Percentiles rank a stretch among this genome's conserved stretches.
Conservation (phyloP, 2,888 invertebrate species). For the Corbicula japonica region DNA sequence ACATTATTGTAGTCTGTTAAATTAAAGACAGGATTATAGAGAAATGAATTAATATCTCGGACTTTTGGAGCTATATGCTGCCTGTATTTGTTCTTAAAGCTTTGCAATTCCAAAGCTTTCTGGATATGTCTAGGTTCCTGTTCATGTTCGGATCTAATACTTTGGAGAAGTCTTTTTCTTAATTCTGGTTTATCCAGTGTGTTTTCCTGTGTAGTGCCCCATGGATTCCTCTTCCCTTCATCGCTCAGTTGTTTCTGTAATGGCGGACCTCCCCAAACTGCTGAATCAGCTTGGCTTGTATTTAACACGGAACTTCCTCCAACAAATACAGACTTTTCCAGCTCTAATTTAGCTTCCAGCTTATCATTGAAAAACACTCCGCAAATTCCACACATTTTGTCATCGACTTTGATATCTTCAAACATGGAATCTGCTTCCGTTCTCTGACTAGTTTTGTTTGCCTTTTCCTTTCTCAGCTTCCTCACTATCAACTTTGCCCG, state of each 20-base stretch:
- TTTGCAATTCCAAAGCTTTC: too few relatives aligned
- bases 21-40: too few relatives aligned
- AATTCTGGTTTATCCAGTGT: not conserved
- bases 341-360: conserved; percentile 11
- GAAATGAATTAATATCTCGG: too few relatives aligned
- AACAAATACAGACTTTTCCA: conserved; percentile 2
- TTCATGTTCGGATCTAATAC: too few relatives aligned
- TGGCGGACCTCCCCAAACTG: not conserved
- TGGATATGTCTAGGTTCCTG: not conserved
- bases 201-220: not conserved
- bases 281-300: not conserved
- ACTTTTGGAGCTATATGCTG: too few relatives aligned
- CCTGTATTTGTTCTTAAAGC: too few relatives aligned
- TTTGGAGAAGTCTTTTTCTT: not conserved
- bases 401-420: conserved; percentile 49
- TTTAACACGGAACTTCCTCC: conserved; percentile 27
- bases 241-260: not conserved
- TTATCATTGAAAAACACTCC: conserved; percentile 53
- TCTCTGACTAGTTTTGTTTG: conserved; percentile 20
- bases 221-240: not conserved
- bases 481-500: conserved; percentile 22
- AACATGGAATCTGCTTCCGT: conserved; percentile 43
- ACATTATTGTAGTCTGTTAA: conserved; percentile 30
- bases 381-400: conserved; percentile 68
- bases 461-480: conserved; percentile 28